Evolutionary conservation across 2,888 invertebrate species (phyloP).

Genomic region (Dermolepida albohirtum): DNA sequence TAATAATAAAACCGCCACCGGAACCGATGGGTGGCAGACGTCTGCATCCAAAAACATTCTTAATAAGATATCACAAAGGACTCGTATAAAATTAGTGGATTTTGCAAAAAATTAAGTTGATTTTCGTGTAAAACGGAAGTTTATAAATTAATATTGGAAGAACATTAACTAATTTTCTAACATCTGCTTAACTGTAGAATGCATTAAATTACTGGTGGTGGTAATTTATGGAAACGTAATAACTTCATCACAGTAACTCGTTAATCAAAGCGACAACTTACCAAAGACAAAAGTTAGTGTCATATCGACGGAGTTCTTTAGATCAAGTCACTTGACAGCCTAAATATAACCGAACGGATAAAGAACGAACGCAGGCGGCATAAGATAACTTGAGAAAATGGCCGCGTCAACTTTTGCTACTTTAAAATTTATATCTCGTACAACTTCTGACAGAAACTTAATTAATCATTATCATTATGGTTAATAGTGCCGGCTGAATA

Average conservation of each 20-base stretch:
- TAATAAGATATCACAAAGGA: not conserved
- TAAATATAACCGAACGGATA: slow-evolving; percentile 32
- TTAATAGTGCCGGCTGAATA: slow-evolving; percentile 37
- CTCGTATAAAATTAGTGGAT: not conserved
- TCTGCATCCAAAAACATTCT: no score
- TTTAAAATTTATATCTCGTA: slow-evolving; percentile 51
- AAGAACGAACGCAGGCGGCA: slow-evolving; percentile 9
- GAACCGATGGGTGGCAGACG: no score
- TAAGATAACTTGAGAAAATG: slow-evolving; percentile 5
- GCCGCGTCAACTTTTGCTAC: slow-evolving; percentile 45
- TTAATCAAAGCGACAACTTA: slow-evolving; percentile 56
- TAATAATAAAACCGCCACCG: no score
- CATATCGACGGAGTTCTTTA: slow-evolving; percentile 34
- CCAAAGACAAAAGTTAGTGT: slow-evolving; percentile 41
- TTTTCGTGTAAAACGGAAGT: not conserved
- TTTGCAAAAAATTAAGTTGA: not conserved
- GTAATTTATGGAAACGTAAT: slow-evolving; percentile 60
- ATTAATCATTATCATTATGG: slow-evolving; percentile 52
- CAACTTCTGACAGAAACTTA: slow-evolving; percentile 52
- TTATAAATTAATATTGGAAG: slow-evolving; percentile 34
- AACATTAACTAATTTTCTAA: slow-evolving; percentile 1
- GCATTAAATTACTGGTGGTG: not conserved
- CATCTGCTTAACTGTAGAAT: not conserved
- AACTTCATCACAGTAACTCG: slow-evolving; percentile 58
- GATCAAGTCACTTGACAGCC: slow-evolving; percentile 14